These are phyloP conservation scores for Caenorhabditis sinica DNA, from an alignment of 2,888 invertebrate genomes.

Conservation along the genomic window DNA sequence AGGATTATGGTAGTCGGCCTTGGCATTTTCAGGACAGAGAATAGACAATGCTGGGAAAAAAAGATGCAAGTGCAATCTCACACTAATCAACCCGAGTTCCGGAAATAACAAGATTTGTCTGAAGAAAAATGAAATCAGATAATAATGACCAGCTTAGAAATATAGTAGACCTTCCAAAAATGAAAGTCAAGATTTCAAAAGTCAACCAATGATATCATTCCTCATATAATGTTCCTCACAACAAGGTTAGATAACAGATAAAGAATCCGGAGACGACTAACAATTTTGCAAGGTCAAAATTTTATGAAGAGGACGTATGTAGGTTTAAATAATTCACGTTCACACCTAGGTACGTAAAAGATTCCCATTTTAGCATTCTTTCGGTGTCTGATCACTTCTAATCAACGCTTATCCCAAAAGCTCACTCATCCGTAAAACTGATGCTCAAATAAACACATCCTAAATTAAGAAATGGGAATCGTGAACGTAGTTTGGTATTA, in stretches of 20 bases:
- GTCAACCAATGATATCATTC: background rate
- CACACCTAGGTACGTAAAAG: constrained; percentile 31
- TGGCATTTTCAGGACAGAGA: background rate
- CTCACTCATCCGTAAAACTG: constrained; percentile 2
- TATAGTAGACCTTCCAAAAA: background rate
- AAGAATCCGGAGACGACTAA: background rate
- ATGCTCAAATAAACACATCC: background rate
- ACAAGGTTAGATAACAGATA: background rate
- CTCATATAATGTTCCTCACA: too few relatives aligned
- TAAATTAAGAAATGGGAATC: background rate
- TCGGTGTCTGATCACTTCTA: constrained; percentile 34
- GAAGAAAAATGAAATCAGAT: background rate
- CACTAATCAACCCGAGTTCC: background rate
- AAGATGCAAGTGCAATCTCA: background rate
- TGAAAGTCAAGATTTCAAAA: background rate
- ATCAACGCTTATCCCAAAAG: constrained; percentile 14
- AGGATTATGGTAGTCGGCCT: constrained; percentile 40
- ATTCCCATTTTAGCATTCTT: background rate
- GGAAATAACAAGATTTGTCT: background rate
- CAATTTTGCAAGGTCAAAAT: background rate
- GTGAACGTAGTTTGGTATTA: background rate
- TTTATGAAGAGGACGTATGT: background rate
- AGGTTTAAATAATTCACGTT: constrained; percentile 40
- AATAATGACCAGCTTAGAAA: background rate
- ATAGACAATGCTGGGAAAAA: constrained; percentile 12